phyloP scores from a whole-genome alignment of 2,797 vertebrate species.

The Gadopsis marmoratus region DNA sequence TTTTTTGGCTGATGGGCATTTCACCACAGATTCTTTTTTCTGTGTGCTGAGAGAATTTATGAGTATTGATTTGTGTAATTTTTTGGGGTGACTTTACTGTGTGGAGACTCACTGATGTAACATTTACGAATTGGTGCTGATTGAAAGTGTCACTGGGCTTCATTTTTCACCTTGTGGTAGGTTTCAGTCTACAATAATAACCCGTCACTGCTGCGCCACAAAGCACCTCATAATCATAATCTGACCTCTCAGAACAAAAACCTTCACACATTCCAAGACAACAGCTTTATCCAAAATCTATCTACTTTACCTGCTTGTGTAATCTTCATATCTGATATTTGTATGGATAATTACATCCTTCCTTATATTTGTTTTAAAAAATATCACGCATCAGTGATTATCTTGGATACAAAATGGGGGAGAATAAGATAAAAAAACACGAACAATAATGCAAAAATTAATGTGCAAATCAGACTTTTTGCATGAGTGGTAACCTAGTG shows the following conservation, averaged over 20 bases:
- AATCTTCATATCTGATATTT: background rate
- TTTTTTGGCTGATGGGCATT: too few species aligned
- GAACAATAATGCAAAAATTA: too few species aligned
- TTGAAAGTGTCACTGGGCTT: constrained; percentile 10
- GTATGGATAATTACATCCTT: background rate
- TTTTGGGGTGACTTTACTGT: background rate
- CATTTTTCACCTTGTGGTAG: background rate
- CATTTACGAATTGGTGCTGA: constrained; percentile 1
- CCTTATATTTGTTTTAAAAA: background rate
- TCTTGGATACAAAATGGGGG: background rate
- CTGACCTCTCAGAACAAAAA: constrained; percentile 2
- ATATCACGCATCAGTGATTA: background rate
- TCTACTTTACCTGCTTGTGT: too few species aligned
- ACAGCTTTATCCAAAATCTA: background rate
- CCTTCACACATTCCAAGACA: background rate
- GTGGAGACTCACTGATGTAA: background rate
- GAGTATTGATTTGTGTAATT: background rate
- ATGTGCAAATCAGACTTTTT: too few species aligned
- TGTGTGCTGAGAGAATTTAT: background rate
- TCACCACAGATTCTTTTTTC: background rate
- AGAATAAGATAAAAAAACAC: too few species aligned
- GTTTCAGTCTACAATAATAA: constrained; percentile 16
- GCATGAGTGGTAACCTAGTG: too few species aligned
- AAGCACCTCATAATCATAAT: constrained; percentile 2
- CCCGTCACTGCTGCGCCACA: background rate